Evolutionary conservation across 2,888 invertebrate species (phyloP).

Genomic region (Apodemia hepburni): DNA sequence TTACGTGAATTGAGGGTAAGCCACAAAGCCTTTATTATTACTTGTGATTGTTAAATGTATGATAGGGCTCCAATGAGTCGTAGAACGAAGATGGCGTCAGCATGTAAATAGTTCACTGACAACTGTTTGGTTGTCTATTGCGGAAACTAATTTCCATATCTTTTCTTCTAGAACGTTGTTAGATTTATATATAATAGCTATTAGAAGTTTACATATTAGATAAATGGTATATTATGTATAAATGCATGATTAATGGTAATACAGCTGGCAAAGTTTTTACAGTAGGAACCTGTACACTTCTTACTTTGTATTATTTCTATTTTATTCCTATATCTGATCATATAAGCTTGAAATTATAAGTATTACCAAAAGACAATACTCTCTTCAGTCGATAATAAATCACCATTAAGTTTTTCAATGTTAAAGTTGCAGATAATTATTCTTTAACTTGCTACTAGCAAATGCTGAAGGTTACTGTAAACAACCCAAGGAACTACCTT

Average conservation of each 20-base stretch:
- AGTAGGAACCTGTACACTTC: constrained; percentile 11
- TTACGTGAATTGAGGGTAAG: constrained; percentile 75
- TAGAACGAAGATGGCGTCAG: constrained; percentile 77
- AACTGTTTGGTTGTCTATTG: constrained; percentile 41
- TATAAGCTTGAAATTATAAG: constrained; percentile 5
- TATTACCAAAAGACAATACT: background rate
- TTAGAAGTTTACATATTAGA: background rate
- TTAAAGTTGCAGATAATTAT: too few relatives aligned
- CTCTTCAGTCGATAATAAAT: background rate
- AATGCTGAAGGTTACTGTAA: background rate
- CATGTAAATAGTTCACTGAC: constrained; percentile 71
- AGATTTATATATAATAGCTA: background rate
- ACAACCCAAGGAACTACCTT: background rate
- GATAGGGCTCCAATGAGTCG: constrained; percentile 61
- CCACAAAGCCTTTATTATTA: constrained; percentile 34
- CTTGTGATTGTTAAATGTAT: constrained; percentile 35
- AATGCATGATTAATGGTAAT: constrained; percentile 11
- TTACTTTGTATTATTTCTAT: background rate
- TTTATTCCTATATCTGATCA: background rate
- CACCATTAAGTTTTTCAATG: too few relatives aligned
- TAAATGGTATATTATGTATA: background rate
- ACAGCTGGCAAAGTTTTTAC: constrained; percentile 33
- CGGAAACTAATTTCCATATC: background rate
- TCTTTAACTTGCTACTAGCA: too few relatives aligned
- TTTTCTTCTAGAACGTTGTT: constrained; percentile 13